Percentiles rank a stretch among this genome's conserved stretches.
Conservation (phyloP, 2,797 vertebrate genomes). For the Aphelocoma californica region DNA sequence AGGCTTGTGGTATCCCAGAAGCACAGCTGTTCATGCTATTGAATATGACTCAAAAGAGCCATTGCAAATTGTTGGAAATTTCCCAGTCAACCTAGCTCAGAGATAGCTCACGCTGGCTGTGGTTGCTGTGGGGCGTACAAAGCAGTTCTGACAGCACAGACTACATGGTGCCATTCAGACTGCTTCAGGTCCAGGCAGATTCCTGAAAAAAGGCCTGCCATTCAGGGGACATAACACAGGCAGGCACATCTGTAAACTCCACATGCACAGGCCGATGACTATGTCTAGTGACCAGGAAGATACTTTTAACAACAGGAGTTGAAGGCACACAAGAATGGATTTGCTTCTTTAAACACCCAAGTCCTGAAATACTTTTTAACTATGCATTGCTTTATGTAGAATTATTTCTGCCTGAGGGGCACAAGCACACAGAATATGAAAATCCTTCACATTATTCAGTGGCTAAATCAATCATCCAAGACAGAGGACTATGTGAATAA, state of each 20-base stretch:
- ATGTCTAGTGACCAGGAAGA: background rate
- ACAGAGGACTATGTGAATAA: constrained; percentile 43
- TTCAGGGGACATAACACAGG: background rate
- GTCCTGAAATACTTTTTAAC: background rate
- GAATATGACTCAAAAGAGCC: background rate
- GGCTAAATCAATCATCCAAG: constrained; percentile 24
- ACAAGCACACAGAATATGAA: background rate
- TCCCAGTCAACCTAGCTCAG: background rate
- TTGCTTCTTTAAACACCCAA: background rate
- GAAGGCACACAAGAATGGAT: background rate
- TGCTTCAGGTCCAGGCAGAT: background rate
- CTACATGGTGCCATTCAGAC: background rate
- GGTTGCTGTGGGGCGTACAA: background rate
- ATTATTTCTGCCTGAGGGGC: background rate
- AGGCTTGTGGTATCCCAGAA: background rate
- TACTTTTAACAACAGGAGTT: background rate
- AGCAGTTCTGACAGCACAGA: background rate
- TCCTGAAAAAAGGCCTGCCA: background rate
- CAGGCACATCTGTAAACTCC: background rate
- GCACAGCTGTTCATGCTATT: background rate
- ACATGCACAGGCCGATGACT: background rate
- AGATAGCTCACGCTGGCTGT: background rate
- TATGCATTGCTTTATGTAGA: background rate
- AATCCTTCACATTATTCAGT: background rate
- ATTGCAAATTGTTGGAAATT: background rate